Conservation (phyloP, 2,113 vertebrate species). For the Forbesichthys papilliferus region DNA sequence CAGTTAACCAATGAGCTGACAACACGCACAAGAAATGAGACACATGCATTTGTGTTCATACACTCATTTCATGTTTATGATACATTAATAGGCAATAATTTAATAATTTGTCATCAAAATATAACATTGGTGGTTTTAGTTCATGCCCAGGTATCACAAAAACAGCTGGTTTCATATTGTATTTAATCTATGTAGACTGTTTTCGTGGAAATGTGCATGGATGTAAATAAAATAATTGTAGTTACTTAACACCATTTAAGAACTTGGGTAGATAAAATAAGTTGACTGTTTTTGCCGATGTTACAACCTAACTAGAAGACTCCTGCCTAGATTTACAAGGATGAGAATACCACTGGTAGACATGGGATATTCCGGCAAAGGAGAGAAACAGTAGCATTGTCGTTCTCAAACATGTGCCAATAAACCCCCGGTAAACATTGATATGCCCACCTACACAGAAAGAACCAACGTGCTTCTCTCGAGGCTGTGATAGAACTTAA, state of each 20-base stretch:
- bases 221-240: conserved; percentile 27
- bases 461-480: no score
- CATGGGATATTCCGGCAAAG: no score
- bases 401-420: no score
- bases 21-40: conserved; percentile 7
- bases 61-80: neutral
- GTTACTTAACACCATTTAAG: conserved; percentile 1
- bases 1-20: conserved; percentile 8
- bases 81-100: neutral
- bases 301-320: neutral
- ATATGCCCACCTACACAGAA: no score
- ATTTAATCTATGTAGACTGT: neutral
- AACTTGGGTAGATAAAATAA: conserved; percentile 15
- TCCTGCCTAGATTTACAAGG: neutral
- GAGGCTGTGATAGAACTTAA: no score
- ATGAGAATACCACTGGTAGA: neutral
- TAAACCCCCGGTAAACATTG: no score
- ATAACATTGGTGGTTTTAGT: neutral
- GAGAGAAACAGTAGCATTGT: no score
- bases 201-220: neutral
- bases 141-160: neutral
- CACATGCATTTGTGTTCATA: no score
- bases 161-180: neutral
- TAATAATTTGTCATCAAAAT: neutral
- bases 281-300: neutral